Conservation (phyloP, 2,113 vertebrate species). For the Cynoglossus semilaevis region DNA sequence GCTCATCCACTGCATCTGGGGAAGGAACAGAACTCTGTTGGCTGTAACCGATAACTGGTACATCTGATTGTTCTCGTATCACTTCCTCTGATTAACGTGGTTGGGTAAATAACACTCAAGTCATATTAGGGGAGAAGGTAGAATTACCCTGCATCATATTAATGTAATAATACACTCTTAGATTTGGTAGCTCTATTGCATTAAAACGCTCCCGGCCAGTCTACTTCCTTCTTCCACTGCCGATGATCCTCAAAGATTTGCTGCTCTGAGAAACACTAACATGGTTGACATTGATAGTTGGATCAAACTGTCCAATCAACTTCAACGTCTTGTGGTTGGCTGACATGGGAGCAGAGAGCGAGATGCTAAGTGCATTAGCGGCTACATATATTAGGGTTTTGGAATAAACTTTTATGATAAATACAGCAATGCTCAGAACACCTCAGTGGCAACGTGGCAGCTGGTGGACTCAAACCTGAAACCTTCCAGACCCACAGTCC, state of each 20-base stretch:
- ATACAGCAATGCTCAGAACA: too few relatives aligned
- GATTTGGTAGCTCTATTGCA: slow-evolving; percentile 64
- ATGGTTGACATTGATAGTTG: slow-evolving; percentile 73
- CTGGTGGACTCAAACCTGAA: too few relatives aligned
- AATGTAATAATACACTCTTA: slow-evolving; percentile 76
- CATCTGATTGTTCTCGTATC: slow-evolving; percentile 59
- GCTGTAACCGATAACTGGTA: slow-evolving; percentile 35
- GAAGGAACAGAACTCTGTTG: slow-evolving; percentile 39
- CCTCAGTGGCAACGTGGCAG: too few relatives aligned
- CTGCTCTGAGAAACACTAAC: slow-evolving; percentile 45
- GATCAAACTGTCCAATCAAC: slow-evolving; percentile 58
- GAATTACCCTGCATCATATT: slow-evolving; percentile 80
- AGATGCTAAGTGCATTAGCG: slow-evolving; percentile 67
- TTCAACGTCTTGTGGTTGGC: slow-evolving; percentile 58
- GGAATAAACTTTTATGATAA: slow-evolving; percentile 26
- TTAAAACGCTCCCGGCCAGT: slow-evolving; percentile 56
- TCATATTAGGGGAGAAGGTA: slow-evolving; percentile 77
- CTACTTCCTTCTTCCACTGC: slow-evolving; percentile 27
- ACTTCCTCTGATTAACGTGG: slow-evolving; percentile 74
- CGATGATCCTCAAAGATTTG: slow-evolving; percentile 43
- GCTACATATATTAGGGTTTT: slow-evolving; percentile 69
- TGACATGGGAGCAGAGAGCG: slow-evolving; percentile 57
- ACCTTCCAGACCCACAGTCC: too few relatives aligned
- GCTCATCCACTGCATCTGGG: too few relatives aligned
- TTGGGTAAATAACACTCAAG: slow-evolving; percentile 83